Percentiles rank a stretch among this genome's conserved stretches.
Conservation (phyloP, 2,113 vertebrate species). For the Oxygymnocypris stewartii region DNA sequence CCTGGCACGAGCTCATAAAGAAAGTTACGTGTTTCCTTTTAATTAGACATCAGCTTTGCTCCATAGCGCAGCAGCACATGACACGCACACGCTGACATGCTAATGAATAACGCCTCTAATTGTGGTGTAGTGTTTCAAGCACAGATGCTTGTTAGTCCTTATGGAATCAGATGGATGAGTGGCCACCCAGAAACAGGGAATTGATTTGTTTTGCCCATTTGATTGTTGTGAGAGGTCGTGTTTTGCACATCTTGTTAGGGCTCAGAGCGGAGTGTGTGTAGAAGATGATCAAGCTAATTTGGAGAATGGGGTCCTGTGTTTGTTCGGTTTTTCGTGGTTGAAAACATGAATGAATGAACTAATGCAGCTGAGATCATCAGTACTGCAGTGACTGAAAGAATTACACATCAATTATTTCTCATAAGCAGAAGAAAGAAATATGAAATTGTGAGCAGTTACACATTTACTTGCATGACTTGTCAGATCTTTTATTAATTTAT, state of each 20-base stretch:
- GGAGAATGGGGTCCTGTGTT: background rate
- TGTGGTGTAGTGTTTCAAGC: conserved; percentile 8
- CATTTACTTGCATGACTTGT: background rate
- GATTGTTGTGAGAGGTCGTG: conserved; percentile 21
- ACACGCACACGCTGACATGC: background rate
- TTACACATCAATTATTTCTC: background rate
- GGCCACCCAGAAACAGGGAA: conserved; percentile 12
- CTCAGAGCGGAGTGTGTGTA: background rate
- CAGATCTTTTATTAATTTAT: background rate
- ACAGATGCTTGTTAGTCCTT: conserved; percentile 29
- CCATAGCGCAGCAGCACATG: background rate
- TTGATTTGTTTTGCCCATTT: conserved; percentile 24
- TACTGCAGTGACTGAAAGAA: background rate
- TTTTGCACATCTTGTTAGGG: background rate
- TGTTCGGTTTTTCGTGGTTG: background rate
- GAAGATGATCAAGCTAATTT: background rate
- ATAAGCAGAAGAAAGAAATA: background rate
- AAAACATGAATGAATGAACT: background rate
- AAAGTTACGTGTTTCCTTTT: background rate
- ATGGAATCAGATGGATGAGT: conserved; percentile 13
- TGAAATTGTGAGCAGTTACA: background rate
- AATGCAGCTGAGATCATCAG: background rate
- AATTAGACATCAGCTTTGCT: conserved; percentile 32
- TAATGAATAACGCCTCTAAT: background rate
- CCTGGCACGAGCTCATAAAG: conserved; percentile 1